Conservation (phyloP, 2,797 vertebrate genomes). For the Sebastes jordani region DNA sequence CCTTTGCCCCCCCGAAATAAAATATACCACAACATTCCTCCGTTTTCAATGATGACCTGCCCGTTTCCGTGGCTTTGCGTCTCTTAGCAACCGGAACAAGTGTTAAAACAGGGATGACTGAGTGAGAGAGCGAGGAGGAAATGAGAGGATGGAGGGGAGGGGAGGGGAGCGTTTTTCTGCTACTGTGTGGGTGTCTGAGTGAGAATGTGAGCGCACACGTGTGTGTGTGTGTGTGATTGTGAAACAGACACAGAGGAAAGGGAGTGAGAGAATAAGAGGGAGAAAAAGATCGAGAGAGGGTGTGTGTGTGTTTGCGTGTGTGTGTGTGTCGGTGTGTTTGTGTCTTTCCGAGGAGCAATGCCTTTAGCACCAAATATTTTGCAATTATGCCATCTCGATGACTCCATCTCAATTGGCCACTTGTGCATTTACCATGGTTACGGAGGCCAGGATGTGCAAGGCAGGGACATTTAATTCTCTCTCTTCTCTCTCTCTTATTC, state of each 20-base stretch:
- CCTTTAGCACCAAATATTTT: slow-evolving; percentile 68
- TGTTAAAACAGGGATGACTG: slow-evolving; percentile 83
- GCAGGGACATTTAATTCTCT: slow-evolving; percentile 47
- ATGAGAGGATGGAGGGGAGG: slow-evolving; percentile 48
- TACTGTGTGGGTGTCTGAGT: slow-evolving; percentile 71
- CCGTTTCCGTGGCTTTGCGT: slow-evolving; percentile 81
- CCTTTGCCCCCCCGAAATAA: slow-evolving; percentile 31
- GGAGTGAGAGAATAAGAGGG: slow-evolving; percentile 27
- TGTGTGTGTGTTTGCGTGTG: slow-evolving; percentile 7
- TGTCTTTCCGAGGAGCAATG: slow-evolving; percentile 30
- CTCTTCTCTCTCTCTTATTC: slow-evolving; percentile 24
- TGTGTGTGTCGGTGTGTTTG: slow-evolving; percentile 11
- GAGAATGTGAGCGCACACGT: slow-evolving; percentile 54
- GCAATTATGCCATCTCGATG: slow-evolving; percentile 56
- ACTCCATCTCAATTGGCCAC: slow-evolving; percentile 61
- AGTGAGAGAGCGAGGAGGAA: slow-evolving; percentile 65
- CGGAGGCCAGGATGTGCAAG: slow-evolving; percentile 42
- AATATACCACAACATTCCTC: slow-evolving; percentile 65
- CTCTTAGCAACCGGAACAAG: slow-evolving; percentile 85
- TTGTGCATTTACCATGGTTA: slow-evolving; percentile 75
- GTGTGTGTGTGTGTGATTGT: background rate
- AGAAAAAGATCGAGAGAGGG: slow-evolving; percentile 16
- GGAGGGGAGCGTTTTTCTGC: slow-evolving; percentile 58
- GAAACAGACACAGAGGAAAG: slow-evolving; percentile 15
- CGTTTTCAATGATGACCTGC: slow-evolving; percentile 77